Evolutionary conservation across 2,888 invertebrate species (phyloP), one percentile per base, ranked within the genome.

Genomic region (Stenoptilia bipunctidactyla): DNA sequence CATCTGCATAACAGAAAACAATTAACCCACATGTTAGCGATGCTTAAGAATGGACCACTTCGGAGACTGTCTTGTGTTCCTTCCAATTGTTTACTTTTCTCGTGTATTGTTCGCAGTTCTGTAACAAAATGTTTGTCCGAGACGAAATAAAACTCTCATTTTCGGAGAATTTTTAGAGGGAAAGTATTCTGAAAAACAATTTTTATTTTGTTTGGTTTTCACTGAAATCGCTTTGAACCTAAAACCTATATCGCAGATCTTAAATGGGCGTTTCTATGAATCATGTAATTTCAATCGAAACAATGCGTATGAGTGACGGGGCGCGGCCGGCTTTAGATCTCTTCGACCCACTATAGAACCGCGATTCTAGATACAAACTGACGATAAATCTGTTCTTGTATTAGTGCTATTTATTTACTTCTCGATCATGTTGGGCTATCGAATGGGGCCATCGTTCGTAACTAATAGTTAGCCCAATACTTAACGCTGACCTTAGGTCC

Each of bases 231-330:
- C n/a, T n/a, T n/a, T n/a, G n/a, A n/a, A n/a, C n/a, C n/a, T n/a
- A n/a, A n/a, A n/a, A n/a, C n/a, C n/a, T n/a, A n/a, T n/a, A n/a
- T n/a, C n/a, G n/a, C n/a, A n/a, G n/a, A n/a, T n/a, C 20, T 30
- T 30, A 30, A 8, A 30, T 30, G 30, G 30, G 3, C 4, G 54
- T 50, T 42, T 50, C 57, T 53, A 76, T 80, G 79, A 77, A 69
- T 79, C 76, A 79, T 70, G 2, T 2, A 60, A 58, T 64, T 67
- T 69, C 62, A 58, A 58, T 54, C 61, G 63, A 66, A 68, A 77
- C 77, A 79, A 79, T 82, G 66, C 64, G 58, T 59, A 55, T 66
- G 74, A 77, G 64, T 72, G 77, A 75, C 73, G 65, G 70, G 71
- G 68, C 62, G 71, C 68, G 71, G 60, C 60, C 53, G 56, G 55